Evolutionary conservation across 2,113 vertebrate species (phyloP).

Genomic region (Neotragus pygmaeus): DNA sequence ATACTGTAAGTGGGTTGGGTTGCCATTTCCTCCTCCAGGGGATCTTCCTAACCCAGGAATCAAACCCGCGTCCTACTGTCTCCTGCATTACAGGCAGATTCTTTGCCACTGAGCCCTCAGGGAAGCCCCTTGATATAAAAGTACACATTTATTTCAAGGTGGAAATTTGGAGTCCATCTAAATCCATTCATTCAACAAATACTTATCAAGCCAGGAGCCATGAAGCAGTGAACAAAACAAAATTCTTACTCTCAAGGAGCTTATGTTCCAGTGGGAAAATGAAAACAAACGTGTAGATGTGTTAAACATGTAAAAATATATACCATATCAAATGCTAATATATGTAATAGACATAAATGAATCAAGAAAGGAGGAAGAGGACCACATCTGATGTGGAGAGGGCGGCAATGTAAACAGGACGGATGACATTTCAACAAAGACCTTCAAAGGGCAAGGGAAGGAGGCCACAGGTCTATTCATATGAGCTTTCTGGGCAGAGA

Average conservation of each 20-base stretch:
- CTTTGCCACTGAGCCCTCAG: background rate
- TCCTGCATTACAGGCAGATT: background rate
- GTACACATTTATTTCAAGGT: background rate
- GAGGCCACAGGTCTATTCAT: background rate
- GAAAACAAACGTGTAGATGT: background rate
- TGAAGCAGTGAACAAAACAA: background rate
- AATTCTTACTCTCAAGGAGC: background rate
- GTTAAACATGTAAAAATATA: background rate
- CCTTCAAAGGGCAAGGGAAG: background rate
- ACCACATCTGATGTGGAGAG: no score
- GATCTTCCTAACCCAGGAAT: background rate
- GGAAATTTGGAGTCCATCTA: background rate
- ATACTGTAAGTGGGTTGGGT: background rate
- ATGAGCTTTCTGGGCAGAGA: background rate
- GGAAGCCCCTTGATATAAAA: background rate
- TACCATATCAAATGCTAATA: background rate
- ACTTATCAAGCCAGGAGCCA: background rate
- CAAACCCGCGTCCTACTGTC: fast-evolving
- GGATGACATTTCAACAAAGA: background rate
- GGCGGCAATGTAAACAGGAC: background rate
- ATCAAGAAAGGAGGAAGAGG: background rate
- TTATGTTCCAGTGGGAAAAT: background rate
- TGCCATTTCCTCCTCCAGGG: background rate
- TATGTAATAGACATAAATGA: background rate
- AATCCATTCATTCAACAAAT: background rate